Evolutionary conservation across 2,888 invertebrate species (phyloP).

Genomic region (Ophioninae sp.): DNA sequence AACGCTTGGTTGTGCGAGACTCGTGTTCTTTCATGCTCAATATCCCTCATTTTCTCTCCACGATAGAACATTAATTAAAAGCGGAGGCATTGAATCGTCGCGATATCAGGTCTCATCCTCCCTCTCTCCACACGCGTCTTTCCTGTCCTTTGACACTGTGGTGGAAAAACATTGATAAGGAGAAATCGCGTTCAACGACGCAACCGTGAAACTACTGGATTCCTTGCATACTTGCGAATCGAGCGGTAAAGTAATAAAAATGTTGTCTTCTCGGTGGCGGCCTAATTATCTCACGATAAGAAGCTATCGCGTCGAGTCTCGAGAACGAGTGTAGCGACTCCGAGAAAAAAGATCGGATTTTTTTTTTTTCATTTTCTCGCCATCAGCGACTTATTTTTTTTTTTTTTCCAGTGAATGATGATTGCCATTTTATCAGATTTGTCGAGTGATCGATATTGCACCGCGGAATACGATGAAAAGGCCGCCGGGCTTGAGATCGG

Average conservation of each 20-base stretch:
- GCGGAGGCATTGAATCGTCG: constrained; percentile 14
- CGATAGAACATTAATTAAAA: constrained; percentile 33
- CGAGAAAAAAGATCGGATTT: background rate
- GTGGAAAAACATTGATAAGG: constrained; percentile 41
- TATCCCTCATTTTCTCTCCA: background rate
- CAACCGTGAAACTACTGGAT: constrained; percentile 1
- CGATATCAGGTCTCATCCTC: constrained; percentile 13
- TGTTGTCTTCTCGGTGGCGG: background rate
- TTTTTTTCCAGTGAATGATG: constrained; percentile 18
- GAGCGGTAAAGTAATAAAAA: constrained; percentile 20
- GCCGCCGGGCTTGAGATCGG: background rate
- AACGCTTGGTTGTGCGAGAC: background rate
- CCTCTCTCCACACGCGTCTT: background rate
- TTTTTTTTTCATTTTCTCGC: background rate
- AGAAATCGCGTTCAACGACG: background rate
- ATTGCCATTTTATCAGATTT: constrained; percentile 19
- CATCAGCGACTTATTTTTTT: constrained; percentile 12
- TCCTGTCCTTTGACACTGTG: constrained; percentile 42
- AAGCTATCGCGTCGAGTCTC: background rate
- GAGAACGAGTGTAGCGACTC: background rate
- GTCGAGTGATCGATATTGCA: constrained; percentile 4
- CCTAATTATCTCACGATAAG: constrained; percentile 8
- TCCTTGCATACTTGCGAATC: constrained; percentile 5
- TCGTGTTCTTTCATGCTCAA: background rate
- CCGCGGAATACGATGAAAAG: constrained; percentile 2